Evolutionary conservation across 2,888 invertebrate species (phyloP), one percentile per base, ranked within the genome.

Genomic region (Diaphora mendica): DNA sequence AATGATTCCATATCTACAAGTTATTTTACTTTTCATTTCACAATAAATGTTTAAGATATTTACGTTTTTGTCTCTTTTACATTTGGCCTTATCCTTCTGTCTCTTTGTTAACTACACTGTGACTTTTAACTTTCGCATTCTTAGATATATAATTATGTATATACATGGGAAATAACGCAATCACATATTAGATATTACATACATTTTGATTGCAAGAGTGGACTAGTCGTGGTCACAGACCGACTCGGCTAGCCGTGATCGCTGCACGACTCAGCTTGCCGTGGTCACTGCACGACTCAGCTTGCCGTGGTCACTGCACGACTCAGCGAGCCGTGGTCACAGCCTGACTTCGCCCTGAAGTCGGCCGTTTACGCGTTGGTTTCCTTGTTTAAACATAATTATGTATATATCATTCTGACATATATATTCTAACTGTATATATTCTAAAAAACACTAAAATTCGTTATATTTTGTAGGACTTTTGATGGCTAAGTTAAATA

Each of bases 1-100:
- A 33, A 65, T 65, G 64, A 65, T 65, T 74, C 64, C 59, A 73
- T 80, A 79, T 80, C 72, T 78, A 74, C 64, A 77, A 39, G 9
- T 64, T 64, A 30, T n/a, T 20, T 42, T 8, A 42, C n/a, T 79
- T 77, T 70, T 7, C 1, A 23, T 79, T 80, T 77, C 74, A 75
- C 71, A 39, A 35, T 35, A 64, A 65, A n/a, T 39, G 20, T 65
- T 65, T 23, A 3, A 3, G 7, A 23, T 23, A 35, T 23, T 65
- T 39, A 35, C 35, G 62, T 17, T 62, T 62, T 26, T 26, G 26
- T 62, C 30, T 62, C 30, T 59, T 30, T 62, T 55, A 51, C 30
- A 15, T 62, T 30, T 30, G 17, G 17, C 55, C 13, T 59, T 59
- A 59, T 13, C 26, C 9, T 26, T 62, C 30, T 15, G 62, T 17